Conservation (phyloP, 2,797 vertebrate genomes). For the Manis javanica region DNA sequence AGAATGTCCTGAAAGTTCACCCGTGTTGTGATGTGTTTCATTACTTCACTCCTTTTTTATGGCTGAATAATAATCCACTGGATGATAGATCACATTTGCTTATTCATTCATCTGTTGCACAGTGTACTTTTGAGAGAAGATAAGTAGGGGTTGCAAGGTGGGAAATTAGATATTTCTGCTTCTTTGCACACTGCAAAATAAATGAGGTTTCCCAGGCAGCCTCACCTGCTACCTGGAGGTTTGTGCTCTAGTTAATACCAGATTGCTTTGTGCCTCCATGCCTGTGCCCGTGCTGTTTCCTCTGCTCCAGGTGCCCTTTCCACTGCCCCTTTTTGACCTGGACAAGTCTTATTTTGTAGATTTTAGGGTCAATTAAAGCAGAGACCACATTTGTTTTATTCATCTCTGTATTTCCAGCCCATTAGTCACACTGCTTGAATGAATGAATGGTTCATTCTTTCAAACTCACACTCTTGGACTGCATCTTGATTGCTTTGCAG, state of each 20-base stretch:
- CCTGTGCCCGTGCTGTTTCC: background rate
- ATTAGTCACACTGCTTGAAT: rapidly evolving
- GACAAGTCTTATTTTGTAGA: background rate
- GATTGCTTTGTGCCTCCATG: rapidly evolving
- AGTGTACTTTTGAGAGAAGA: background rate
- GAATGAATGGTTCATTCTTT: background rate
- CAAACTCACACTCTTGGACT: background rate
- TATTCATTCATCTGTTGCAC: background rate
- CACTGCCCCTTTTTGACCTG: too few relatives aligned
- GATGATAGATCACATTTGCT: rapidly evolving
- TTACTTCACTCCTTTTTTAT: background rate
- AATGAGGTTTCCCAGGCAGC: background rate
- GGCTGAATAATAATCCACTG: background rate
- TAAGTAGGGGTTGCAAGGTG: too few relatives aligned
- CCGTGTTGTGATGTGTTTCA: rapidly evolving
- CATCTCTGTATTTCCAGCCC: background rate
- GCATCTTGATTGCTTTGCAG: background rate
- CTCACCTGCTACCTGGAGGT: background rate
- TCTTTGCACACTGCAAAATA: background rate
- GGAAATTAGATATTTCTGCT: background rate
- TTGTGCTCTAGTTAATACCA: too few relatives aligned
- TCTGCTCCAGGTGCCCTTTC: background rate
- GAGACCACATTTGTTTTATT: background rate
- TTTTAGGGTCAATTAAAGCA: background rate
- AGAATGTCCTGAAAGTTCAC: too few relatives aligned